phyloP scores from a whole-genome alignment of 2,113 vertebrate species.

The Australoheros scitulus region DNA sequence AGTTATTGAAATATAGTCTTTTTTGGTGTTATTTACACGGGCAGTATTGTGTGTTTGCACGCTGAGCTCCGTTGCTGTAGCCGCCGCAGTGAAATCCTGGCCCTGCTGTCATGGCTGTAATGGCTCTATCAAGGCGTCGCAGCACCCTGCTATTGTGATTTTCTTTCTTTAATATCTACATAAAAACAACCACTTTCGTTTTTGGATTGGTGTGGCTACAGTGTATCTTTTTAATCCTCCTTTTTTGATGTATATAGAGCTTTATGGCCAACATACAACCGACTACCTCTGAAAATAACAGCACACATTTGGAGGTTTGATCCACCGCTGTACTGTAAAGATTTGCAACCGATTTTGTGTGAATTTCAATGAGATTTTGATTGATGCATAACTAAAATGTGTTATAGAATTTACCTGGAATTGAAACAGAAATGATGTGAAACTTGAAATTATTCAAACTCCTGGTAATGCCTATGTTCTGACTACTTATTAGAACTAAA shows the following conservation, averaged over 20 bases:
- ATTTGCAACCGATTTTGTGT: not conserved
- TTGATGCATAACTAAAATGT: not conserved
- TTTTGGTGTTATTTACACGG: constrained; percentile 31
- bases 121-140: constrained; percentile 66
- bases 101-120: constrained; percentile 73
- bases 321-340: not conserved
- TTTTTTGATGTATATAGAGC: not conserved
- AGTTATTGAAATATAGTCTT: constrained; percentile 15
- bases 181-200: constrained; percentile 37
- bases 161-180: not conserved
- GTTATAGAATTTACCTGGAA: not conserved
- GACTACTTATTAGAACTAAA: not conserved
- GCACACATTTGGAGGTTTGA: constrained; percentile 20
- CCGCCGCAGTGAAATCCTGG: constrained; percentile 67
- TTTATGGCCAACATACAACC: not conserved
- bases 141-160: constrained; percentile 45
- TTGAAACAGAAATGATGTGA: not conserved
- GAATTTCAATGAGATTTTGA: not conserved
- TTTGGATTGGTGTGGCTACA: not conserved
- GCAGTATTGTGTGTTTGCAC: constrained; percentile 44
- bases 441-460: not conserved
- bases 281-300: not conserved
- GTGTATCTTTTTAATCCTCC: not conserved
- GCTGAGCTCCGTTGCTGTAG: constrained; percentile 52
- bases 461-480: not conserved